Evolutionary conservation across 2,888 invertebrate species (phyloP), one percentile per base, ranked within the genome.

Genomic region (Cybosia mesomella): DNA sequence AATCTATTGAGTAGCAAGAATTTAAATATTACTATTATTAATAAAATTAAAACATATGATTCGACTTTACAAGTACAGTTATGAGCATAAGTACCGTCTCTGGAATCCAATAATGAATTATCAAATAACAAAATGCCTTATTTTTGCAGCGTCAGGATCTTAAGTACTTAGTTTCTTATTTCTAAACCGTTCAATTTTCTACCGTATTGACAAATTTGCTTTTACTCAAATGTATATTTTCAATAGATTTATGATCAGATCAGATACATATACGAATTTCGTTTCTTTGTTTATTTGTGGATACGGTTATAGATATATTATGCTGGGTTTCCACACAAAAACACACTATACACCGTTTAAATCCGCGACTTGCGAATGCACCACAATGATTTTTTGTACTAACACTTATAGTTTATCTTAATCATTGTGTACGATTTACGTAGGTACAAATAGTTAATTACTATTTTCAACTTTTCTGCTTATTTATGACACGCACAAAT

Each of bases 401-500:
- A 39, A 59, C n/a, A 49, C 49, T 43, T 43, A 43, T 18, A 49
- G 5, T 49, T 49, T 49, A 49, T 5, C 3, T 54, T 10, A 9
- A 54, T 21, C 8, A 21, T 55, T 55, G 22, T n/a, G 21, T 22
- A 22, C 24, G 22, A 22, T 13, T 59, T 36, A 39, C 21, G 3
- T 10, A 3, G 8, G n/a, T n/a, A 39, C 18, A 15, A 4, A 28
- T 57, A 1, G 4, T 4, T 21, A 43, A 24, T 49, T 61, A 1
- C 2, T 2, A 43, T 0, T 43, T 61, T 61, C 8, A 22, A 59
- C 13, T 13, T 32, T 13, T 62, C 21, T 66, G 80, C 77, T 74
- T 76, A 53, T 64, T 36, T 43, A 58, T 43, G 18, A 68, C 74
- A 74, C 66, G 64, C 70, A 74, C 66, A 71, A 65, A 61, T 54